Conservation (phyloP, 2,797 vertebrate species). For the Etheostoma nigrum region DNA sequence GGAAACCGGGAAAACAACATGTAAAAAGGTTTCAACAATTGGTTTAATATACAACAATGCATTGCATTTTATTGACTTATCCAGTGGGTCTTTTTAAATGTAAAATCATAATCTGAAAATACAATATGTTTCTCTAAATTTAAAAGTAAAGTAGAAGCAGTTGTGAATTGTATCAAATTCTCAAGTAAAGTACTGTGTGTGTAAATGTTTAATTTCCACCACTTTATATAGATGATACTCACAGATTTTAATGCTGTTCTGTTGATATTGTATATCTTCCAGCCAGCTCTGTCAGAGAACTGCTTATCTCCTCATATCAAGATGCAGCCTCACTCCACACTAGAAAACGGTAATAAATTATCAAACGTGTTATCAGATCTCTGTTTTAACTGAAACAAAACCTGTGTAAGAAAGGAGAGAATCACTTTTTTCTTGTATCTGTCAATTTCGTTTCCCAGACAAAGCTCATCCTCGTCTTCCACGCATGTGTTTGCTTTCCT, state of each 20-base stretch:
- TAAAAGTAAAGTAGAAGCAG: not conserved
- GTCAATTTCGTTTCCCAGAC: slow-evolving; percentile 60
- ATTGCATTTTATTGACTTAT: not conserved
- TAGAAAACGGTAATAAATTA: slow-evolving; percentile 78
- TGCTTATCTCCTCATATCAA: slow-evolving; percentile 75
- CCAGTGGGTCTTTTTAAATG: not conserved
- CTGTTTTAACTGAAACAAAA: slow-evolving; percentile 1
- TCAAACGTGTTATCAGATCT: not conserved
- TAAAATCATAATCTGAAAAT: not conserved
- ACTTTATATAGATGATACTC: not conserved
- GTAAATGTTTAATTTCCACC: not conserved
- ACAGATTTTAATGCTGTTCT: slow-evolving; percentile 10
- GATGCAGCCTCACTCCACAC: slow-evolving; percentile 64
- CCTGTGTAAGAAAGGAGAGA: not conserved
- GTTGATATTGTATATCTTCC: slow-evolving; percentile 13
- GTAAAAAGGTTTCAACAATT: not conserved
- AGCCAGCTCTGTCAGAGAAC: slow-evolving; percentile 61
- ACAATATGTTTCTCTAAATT: not conserved
- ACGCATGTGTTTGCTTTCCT: slow-evolving; percentile 76
- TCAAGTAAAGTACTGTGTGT: not conserved
- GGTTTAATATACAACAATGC: slow-evolving; percentile 2
- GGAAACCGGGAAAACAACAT: no score
- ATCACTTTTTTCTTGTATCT: slow-evolving; percentile 10
- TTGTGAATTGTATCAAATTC: not conserved
- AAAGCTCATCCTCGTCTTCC: slow-evolving; percentile 54